Evolutionary conservation across 1,140 invertebrate genomes (phyloP).

Genomic region (Lasaia peninsularis): DNA sequence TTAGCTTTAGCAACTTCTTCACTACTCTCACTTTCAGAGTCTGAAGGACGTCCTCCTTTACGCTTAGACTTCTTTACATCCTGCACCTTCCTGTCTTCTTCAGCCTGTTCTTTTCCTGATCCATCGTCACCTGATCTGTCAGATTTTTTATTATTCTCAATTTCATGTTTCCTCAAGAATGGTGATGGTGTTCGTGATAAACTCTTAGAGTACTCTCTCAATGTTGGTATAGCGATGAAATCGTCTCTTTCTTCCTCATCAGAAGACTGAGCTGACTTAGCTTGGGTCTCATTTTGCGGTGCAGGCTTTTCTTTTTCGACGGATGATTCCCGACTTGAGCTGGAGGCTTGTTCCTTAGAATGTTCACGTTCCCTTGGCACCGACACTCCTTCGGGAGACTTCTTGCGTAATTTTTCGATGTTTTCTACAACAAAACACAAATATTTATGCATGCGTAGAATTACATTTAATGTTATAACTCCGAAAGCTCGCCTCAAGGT

Average conservation of each 20-base stretch:
- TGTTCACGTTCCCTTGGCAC: slow-evolving; percentile 36
- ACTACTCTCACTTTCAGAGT: slow-evolving; percentile 67
- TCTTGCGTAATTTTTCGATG: slow-evolving; percentile 49
- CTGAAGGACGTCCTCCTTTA: slow-evolving; percentile 54
- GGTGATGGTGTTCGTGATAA: slow-evolving; percentile 88
- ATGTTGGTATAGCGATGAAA: slow-evolving; percentile 51
- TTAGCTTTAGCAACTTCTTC: slow-evolving; percentile 67
- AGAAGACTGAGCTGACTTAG: slow-evolving; percentile 54
- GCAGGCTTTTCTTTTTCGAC: slow-evolving; percentile 53
- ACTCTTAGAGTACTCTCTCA: slow-evolving; percentile 80
- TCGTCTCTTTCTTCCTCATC: slow-evolving; percentile 70
- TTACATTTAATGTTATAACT: too few relatives aligned
- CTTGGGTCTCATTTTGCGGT: slow-evolving; percentile 39
- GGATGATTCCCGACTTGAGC: slow-evolving; percentile 72
- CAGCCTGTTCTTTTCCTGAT: slow-evolving; percentile 60
- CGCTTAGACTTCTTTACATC: slow-evolving; percentile 61
- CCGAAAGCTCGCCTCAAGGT: too few relatives aligned
- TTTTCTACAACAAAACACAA: slow-evolving; percentile 46
- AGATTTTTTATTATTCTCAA: slow-evolving; percentile 74
- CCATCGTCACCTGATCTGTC: slow-evolving; percentile 63
- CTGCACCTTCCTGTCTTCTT: slow-evolving; percentile 48
- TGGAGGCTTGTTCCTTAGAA: slow-evolving; percentile 63
- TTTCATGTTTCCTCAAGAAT: slow-evolving; percentile 87
- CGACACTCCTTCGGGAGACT: slow-evolving; percentile 48
- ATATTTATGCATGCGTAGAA: too few relatives aligned